Percentiles rank a stretch among this genome's conserved stretches.
phyloP scores from a whole-genome alignment of 2,888 invertebrate species.

The Xylota sylvarum region DNA sequence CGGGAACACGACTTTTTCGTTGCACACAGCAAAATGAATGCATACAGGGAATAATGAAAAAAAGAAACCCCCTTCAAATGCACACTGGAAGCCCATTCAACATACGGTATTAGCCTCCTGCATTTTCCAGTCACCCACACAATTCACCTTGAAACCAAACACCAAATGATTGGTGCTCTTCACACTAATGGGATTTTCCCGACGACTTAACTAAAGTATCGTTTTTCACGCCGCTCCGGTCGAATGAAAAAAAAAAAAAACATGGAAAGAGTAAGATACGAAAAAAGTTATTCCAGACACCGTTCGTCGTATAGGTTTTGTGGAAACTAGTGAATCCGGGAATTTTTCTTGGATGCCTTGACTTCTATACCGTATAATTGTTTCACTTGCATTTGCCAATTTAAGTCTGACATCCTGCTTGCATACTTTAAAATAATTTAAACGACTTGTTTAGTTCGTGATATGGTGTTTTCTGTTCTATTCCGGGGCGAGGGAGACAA shows the following conservation, averaged over 20 bases:
- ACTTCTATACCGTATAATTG: neutral
- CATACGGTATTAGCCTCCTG: neutral
- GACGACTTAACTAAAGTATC: neutral
- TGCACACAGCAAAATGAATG: too few species aligned
- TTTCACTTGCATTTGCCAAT: neutral
- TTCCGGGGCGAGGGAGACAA: constrained; percentile 26
- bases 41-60: too few species aligned
- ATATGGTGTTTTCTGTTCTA: constrained; percentile 9
- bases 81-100: too few species aligned
- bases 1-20: too few species aligned
- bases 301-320: neutral
- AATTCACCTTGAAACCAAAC: neutral
- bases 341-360: neutral
- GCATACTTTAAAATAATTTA: neutral
- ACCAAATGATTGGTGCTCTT: neutral
- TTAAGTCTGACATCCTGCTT: neutral
- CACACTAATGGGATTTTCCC: neutral
- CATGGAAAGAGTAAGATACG: constrained; percentile 5
- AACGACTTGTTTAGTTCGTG: constrained; percentile 19
- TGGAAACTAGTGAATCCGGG: constrained; percentile 9
- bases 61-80: too few species aligned
- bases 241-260: neutral
- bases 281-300: constrained; percentile 14
- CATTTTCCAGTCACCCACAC: constrained; percentile 3
- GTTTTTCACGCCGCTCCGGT: neutral